Conservation (phyloP, 1,140 invertebrate species). For the Zelostemma sp. region DNA sequence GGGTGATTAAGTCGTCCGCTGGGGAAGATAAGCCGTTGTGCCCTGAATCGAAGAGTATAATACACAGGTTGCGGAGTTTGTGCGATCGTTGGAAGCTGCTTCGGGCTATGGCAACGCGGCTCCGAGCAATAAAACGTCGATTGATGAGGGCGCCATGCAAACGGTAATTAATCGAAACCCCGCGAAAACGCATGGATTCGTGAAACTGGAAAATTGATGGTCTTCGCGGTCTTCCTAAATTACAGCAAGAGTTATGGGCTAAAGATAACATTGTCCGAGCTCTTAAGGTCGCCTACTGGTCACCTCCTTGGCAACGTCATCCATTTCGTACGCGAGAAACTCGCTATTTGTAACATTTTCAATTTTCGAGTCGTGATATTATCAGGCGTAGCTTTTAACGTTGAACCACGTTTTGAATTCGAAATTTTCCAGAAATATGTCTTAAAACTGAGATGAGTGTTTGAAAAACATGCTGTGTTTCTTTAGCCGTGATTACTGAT, state of each 20-base stretch:
- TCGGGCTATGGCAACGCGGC: conserved; percentile 30
- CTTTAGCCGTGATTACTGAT: too few species aligned
- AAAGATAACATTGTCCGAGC: conserved; percentile 24
- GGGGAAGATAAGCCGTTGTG: conserved; percentile 49
- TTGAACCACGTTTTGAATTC: too few species aligned
- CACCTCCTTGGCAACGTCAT: too few species aligned
- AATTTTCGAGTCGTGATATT: too few species aligned
- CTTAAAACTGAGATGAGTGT: too few species aligned
- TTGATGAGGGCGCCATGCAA: conserved; percentile 42
- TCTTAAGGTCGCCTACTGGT: conserved; percentile 4
- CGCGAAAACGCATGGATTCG: conserved; percentile 43
- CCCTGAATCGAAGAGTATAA: conserved; percentile 48
- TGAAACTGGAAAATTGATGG: conserved; percentile 40
- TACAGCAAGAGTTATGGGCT: conserved; percentile 28
- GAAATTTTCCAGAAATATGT: too few species aligned
- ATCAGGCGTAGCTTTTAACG: too few species aligned
- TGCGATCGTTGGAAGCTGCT: conserved; percentile 39
- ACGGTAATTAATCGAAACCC: conserved; percentile 45
- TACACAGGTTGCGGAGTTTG: conserved; percentile 42
- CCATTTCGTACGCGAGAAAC: too few species aligned
- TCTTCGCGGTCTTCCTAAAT: conserved; percentile 25
- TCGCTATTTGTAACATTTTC: too few species aligned
- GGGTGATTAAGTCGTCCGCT: conserved; percentile 49
- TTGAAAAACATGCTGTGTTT: too few species aligned
- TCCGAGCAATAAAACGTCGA: conserved; percentile 43